Evolutionary conservation across 1,140 invertebrate genomes (phyloP).

Genomic region (Aphaenogaster floridana): DNA sequence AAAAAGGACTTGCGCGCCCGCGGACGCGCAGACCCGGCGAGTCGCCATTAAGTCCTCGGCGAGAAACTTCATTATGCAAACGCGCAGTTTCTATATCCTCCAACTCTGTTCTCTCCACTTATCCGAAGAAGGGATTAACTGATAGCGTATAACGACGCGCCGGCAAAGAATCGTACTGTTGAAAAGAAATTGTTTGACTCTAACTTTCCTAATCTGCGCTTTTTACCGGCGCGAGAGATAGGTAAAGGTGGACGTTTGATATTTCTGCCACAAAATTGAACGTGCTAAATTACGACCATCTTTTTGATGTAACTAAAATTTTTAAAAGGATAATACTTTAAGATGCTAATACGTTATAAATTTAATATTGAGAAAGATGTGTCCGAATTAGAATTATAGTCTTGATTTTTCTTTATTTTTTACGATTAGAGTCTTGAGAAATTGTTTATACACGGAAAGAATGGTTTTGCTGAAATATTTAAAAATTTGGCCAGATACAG

Average conservation of each 20-base stretch:
- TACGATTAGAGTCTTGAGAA: background rate
- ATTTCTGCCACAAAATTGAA: background rate
- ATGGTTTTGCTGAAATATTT: no score
- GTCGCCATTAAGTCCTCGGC: constrained; percentile 51
- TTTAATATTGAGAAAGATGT: background rate
- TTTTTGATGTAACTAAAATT: background rate
- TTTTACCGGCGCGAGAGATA: background rate
- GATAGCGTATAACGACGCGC: background rate
- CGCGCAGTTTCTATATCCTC: constrained; percentile 16
- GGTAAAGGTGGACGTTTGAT: background rate
- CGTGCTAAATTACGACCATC: no score
- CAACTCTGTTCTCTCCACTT: constrained; percentile 13
- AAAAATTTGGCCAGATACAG: no score
- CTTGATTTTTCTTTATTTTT: background rate
- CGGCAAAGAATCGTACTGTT: background rate
- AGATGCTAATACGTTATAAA: background rate
- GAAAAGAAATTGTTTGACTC: background rate
- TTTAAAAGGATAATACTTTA: background rate
- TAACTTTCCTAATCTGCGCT: background rate
- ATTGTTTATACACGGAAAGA: background rate
- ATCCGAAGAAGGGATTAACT: background rate
- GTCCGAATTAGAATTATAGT: background rate
- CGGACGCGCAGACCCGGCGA: background rate
- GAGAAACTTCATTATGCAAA: constrained; percentile 72
- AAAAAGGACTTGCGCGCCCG: constrained; percentile 46